Evolutionary conservation across 2,888 invertebrate species (phyloP), one percentile per base, ranked within the genome.

Genomic region (Napeogenes inachia): DNA sequence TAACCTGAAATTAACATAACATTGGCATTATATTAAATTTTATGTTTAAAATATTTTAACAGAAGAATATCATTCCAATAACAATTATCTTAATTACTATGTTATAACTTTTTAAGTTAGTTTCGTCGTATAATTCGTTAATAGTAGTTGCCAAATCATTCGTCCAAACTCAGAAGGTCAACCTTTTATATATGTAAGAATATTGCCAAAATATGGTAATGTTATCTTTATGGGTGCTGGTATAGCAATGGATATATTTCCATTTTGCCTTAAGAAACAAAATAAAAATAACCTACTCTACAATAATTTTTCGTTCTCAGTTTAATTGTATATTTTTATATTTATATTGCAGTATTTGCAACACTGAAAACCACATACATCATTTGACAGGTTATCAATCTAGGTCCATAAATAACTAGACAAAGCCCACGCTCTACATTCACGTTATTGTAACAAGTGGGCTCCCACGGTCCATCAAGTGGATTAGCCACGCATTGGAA

Each of bases 391-490:
- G 55, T 57, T 61, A 67, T 65, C 63, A 57, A 47, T 33, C 56
- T 54, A 10, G 13, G 50, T 13, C 62, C 58, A 66, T 66, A 66
- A 66, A 66, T 66, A 66, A 64, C 62, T 42, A 47, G 50, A 66
- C 66, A 66, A 66, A 66, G 66, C 64, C 62, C 62, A 66, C 62
- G 54, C 57, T 60, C n/a, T 33, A 47, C 47, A 54, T 10, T 45
- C 57, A 57, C 54, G 57, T 57, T 53, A 54, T 57, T 56, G 68
- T 65, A 54, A 61, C 64, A 62, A 65, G 63, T 64, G 63, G 62
- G 65, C 68, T 69, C 68, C 68, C 68, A 69, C 68, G 64, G 65
- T 55, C 54, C 64, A 65, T 65, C 67, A 67, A 61, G 60, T 64
- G 62, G 61, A 68, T 69, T 68, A 69, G 69, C 68, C 69, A 68